A percentile compares a stretch with the other conserved stretches of the same genome.
Evolutionary conservation across 2,888 invertebrate genomes (phyloP).

Genomic region (Scaptomyza polygonia): DNA sequence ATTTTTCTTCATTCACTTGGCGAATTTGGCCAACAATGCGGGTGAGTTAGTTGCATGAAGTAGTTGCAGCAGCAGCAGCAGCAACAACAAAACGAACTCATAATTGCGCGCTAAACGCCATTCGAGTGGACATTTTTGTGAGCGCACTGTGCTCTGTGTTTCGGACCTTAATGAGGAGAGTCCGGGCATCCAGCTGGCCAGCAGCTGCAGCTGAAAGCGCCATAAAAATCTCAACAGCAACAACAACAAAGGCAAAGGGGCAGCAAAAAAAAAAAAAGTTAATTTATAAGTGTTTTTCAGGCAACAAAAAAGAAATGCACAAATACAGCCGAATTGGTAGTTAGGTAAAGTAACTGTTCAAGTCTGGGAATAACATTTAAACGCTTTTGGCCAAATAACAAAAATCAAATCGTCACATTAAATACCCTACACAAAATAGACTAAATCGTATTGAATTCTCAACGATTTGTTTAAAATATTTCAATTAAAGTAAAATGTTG

Average conservation of each 20-base stretch:
- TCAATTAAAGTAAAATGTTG: not conserved
- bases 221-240: conserved; percentile 37
- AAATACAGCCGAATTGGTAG: conserved; percentile 20
- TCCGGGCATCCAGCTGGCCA: conserved; percentile 44
- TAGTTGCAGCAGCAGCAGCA: not conserved
- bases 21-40: conserved; percentile 38
- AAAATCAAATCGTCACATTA: not conserved
- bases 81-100: conserved; percentile 57
- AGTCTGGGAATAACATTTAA: not conserved
- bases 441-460: not conserved
- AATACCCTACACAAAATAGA: conserved; percentile 3
- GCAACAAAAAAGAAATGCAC: conserved; percentile 6
- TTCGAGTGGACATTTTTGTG: conserved; percentile 72
- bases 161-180: conserved; percentile 47
- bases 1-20: conserved; percentile 6
- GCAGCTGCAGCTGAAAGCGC: conserved; percentile 34
- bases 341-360: conserved; percentile 34
- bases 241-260: conserved; percentile 13
- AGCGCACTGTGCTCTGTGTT: conserved; percentile 16
- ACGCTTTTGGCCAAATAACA: not conserved
- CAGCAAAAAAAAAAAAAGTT: conserved; percentile 38
- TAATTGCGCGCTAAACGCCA: conserved; percentile 75
- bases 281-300: conserved; percentile 48
- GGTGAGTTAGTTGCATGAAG: conserved; percentile 6
- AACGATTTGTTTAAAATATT: not conserved